Conservation (phyloP, 2,113 vertebrate species). For the Odocoileus hemionus region DNA sequence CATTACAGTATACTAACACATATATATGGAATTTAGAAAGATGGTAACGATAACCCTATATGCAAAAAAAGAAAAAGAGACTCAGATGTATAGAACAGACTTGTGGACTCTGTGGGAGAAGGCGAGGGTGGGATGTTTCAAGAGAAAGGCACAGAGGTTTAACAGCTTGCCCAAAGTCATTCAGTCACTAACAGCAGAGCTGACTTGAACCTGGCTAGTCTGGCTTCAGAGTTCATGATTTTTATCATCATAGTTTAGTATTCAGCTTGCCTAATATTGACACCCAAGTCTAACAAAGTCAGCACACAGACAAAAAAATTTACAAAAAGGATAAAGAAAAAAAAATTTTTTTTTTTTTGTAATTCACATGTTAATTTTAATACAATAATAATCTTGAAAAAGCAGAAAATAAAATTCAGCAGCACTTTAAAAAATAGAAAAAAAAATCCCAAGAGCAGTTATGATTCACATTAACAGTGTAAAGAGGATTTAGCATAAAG, state of each 20-base stretch:
- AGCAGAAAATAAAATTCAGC: background rate
- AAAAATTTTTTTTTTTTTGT: background rate
- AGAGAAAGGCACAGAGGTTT: background rate
- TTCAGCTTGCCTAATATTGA: background rate
- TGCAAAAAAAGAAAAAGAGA: too few relatives aligned
- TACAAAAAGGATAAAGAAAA: background rate
- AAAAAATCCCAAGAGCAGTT: background rate
- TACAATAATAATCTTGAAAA: background rate
- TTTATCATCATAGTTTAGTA: background rate
- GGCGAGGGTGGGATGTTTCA: too few relatives aligned
- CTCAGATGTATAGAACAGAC: too few relatives aligned
- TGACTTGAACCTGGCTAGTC: background rate
- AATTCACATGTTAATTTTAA: background rate
- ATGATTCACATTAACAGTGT: background rate
- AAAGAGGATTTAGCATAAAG: background rate
- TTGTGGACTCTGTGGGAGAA: too few relatives aligned
- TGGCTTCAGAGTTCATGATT: background rate
- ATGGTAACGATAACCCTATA: too few relatives aligned
- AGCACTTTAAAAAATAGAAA: background rate
- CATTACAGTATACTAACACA: too few relatives aligned
- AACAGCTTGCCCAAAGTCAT: background rate
- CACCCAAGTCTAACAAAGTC: background rate
- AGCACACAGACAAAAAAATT: background rate
- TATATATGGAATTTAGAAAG: too few relatives aligned
- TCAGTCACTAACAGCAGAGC: background rate